Evolutionary conservation across 2,797 vertebrate species (phyloP), one percentile per base, ranked within the genome.

Genomic region (Australoheros facetus): DNA sequence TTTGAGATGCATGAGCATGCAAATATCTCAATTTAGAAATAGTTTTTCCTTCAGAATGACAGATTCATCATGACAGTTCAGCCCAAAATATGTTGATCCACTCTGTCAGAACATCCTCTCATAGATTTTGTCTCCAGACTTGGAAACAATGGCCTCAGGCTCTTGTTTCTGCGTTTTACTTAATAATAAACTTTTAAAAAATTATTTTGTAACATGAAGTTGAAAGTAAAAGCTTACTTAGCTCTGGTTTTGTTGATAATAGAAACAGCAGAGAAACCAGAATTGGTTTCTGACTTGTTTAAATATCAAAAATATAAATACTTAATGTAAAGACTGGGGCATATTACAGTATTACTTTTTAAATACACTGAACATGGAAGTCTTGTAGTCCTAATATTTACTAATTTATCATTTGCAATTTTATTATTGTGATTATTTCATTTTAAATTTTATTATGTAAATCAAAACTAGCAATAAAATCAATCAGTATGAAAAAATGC

Each of bases 41-140:
- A 2, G 3, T 78, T 83, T 69, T 86, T 66, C 30, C 55, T 53
- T 72, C 45, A 57, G n/a, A 85, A 78, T 79, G 84, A 83, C 76
- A 19, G 56, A 92, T 87, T 83, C 77, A 73, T 75, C 39, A 42
- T 82, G 86, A 90, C 81, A 88, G 82, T 72, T 85, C 42, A 87
- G 77, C 34, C 70, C 60, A 76, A 85, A 89, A 89, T 78, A 83
- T 73, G 86, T 79, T 84, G 79, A 90, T 86, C 74, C 66, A 78
- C 58, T 87, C 59, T 75, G 88, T 87, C 86, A 87, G 85, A 88
- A 86, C 71, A 80, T 82, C 53, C 60, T 78, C 54, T 84, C 74
- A 4, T 80, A 71, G 77, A 71, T 82, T 87, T 88, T 90, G 81
- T 81, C 77, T 87, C 28, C 51, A 64, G 23, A 76, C 56, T 85